Percentiles rank a stretch among this genome's conserved stretches.
phyloP scores from a whole-genome alignment of 1,140 invertebrate species.

The Pachypeltis micranthus region DNA sequence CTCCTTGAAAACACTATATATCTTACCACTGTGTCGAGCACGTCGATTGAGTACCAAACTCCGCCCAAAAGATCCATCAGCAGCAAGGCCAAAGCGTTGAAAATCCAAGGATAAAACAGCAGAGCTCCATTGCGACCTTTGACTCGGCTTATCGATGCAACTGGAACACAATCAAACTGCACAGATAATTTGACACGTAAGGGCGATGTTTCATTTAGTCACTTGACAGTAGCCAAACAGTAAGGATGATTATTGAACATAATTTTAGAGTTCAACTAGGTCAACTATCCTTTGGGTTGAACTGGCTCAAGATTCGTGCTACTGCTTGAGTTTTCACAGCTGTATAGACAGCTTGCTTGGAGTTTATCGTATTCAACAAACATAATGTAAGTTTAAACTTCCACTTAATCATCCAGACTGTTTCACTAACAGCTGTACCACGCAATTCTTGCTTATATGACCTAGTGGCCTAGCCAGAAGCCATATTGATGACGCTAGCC shows the following conservation, averaged over 20 bases:
- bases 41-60: constrained; percentile 16
- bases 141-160: background rate
- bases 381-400: too few species aligned
- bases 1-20: background rate
- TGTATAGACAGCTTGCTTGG: too few species aligned
- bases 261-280: background rate
- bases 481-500: too few species aligned
- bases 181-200: too few species aligned
- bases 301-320: too few species aligned
- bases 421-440: too few species aligned
- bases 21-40: constrained; percentile 14
- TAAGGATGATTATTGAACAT: background rate
- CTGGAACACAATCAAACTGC: constrained; percentile 14
- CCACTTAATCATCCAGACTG: too few species aligned
- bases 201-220: background rate
- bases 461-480: too few species aligned
- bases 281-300: too few species aligned
- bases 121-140: constrained; percentile 7
- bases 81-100: background rate
- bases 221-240: background rate
- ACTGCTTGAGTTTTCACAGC: too few species aligned
- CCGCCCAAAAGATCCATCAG: constrained; percentile 8
- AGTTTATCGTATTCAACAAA: too few species aligned
- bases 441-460: too few species aligned
- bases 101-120: constrained; percentile 16